Base-by-base conservation (phyloP, 2,888 invertebrate genomes). In the Scelioninae gen. 1 region DNA sequence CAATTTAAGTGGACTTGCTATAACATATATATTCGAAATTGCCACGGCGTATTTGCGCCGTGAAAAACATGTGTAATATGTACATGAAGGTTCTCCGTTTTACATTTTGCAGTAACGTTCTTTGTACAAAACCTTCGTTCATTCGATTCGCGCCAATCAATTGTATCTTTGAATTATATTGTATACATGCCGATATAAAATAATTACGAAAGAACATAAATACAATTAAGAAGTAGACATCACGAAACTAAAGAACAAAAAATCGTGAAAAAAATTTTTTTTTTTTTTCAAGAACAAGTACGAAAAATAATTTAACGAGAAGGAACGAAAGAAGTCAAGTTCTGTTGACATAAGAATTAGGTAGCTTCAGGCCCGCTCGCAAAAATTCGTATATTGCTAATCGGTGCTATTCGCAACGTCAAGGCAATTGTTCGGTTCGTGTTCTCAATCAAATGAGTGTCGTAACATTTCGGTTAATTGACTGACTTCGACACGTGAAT, bases 111-210 rank as follows among this genome's bases (percentile, higher is more conserved):
- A 72, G 84, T 83, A 84, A 85, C 77, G 62, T 74, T 86, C 84
- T 89, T 87, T 88, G 88, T 89, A 90, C 89, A 89, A 88, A 87
- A 85, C 85, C 84, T 86, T 77, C 53, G 76, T 83, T 65, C 76
- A 60, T 80, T 68, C 68, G 83, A 77, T 83, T 83, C 77, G 76
- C 77, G 76, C 76, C 66, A 63, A 83, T 80, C 68, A 58, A 76
- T 77, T 49, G 63, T 82, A 71, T 23, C 32, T 81, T 71, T 55
- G 63, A 15, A 63, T 77, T 71, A 76, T 55, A 65, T 56, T 76
- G 62, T 76, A 38, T 38, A 81, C 69, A 65, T 58, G 63, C 53
- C 58, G 72, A 79, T 66, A 49, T 55, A 56, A 69, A 78, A 31
- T 60, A 79, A 71, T 72, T 31, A 58, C 58, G 62, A 45, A 55